phyloP scores from a whole-genome alignment of 2,113 vertebrate species.

The Grammomys surdaster region DNA sequence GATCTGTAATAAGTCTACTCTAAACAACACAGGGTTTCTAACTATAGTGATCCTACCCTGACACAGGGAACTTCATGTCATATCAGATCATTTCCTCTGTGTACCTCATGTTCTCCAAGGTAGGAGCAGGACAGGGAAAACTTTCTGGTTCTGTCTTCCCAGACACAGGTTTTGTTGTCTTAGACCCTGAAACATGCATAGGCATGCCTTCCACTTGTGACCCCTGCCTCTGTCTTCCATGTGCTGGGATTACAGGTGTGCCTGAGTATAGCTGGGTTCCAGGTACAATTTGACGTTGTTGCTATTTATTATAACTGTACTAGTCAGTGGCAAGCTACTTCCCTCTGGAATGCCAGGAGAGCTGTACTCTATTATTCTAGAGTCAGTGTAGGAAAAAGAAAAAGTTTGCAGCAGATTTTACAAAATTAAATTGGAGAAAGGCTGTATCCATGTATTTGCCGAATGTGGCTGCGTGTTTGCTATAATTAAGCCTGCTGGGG shows the following conservation, averaged over 20 bases:
- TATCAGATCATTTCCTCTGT: neutral
- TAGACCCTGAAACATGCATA: neutral
- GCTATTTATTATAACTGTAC: neutral
- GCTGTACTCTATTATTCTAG: slow-evolving; percentile 39
- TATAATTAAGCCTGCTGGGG: slow-evolving; percentile 89
- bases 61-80: neutral
- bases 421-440: slow-evolving; percentile 50
- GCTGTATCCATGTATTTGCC: slow-evolving; percentile 73
- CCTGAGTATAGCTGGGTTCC: neutral
- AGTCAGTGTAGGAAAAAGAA: neutral
- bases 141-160: neutral
- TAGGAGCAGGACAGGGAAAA: neutral
- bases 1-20: neutral
- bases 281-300: neutral
- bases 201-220: neutral
- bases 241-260: too few species aligned
- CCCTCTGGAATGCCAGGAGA: neutral
- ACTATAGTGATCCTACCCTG: neutral
- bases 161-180: neutral
- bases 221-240: too few species aligned
- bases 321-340: neutral
- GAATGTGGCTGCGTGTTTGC: slow-evolving; percentile 84
- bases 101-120: too few species aligned
- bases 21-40: neutral
- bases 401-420: neutral